phyloP scores from a whole-genome alignment of 1,140 invertebrate genomes.

The Pygmarrhopalites habei region DNA sequence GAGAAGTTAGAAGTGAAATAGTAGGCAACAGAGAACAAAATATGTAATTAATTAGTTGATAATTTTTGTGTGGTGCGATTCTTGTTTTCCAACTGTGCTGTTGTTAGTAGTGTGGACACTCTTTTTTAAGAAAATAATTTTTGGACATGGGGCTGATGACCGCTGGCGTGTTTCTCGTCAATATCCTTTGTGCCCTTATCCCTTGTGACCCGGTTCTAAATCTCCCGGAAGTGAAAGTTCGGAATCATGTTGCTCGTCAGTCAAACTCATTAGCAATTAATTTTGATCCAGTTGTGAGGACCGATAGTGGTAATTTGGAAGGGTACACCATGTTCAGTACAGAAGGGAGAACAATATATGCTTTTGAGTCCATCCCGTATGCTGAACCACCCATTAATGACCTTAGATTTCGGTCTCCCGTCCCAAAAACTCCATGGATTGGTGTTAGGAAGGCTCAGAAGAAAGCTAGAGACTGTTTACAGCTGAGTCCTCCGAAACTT shows the following conservation, averaged over 20 bases:
- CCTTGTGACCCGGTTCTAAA: slow-evolving; percentile 15
- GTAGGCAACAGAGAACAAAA: too few relatives aligned
- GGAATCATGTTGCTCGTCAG: background rate
- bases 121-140: too few relatives aligned
- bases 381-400: background rate
- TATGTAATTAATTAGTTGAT: too few relatives aligned
- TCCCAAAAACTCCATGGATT: slow-evolving; percentile 26
- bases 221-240: background rate
- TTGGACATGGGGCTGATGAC: too few relatives aligned
- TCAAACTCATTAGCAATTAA: background rate
- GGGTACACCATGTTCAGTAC: slow-evolving; percentile 4
- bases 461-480: slow-evolving; percentile 25
- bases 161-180: slow-evolving; percentile 15
- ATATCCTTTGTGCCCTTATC: slow-evolving; percentile 19
- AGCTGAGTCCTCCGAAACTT: slow-evolving; percentile 16
- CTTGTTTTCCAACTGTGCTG: too few relatives aligned
- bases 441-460: slow-evolving; percentile 22
- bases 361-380: slow-evolving; percentile 6
- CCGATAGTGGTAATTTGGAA: background rate
- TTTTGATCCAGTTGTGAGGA: background rate
- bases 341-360: slow-evolving; percentile 2
- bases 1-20: too few relatives aligned
- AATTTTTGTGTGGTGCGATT: too few relatives aligned
- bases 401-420: slow-evolving; percentile 2
- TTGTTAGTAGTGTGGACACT: too few relatives aligned